Conservation (phyloP, 2,888 invertebrate species). For the Dasysyrphus albostriatus region DNA sequence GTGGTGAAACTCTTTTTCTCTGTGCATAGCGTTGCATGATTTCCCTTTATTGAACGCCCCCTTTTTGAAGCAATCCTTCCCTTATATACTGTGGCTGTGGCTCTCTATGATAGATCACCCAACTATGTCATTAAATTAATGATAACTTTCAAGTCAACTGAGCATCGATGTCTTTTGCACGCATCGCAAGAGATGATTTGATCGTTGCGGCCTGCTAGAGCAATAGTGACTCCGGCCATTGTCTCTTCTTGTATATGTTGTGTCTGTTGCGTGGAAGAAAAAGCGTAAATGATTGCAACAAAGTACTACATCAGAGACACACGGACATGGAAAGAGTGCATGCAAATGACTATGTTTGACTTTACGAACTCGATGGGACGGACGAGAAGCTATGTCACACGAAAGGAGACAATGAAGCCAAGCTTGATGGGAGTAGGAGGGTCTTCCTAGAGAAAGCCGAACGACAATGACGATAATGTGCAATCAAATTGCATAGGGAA, state of each 20-base stretch:
- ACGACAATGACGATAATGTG: constrained; percentile 45
- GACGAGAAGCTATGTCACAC: constrained; percentile 72
- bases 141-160: constrained; percentile 75
- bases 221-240: constrained; percentile 22
- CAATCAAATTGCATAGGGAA: constrained; percentile 68
- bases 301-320: not conserved
- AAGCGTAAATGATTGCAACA: constrained; percentile 71
- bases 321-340: constrained; percentile 38
- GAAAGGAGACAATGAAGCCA: constrained; percentile 57
- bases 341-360: constrained; percentile 69
- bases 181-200: constrained; percentile 63
- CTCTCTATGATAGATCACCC: constrained; percentile 64
- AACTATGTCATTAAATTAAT: constrained; percentile 68
- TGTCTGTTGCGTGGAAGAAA: constrained; percentile 34
- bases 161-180: constrained; percentile 75
- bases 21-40: constrained; percentile 9
- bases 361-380: constrained; percentile 36
- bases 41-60: constrained; percentile 36
- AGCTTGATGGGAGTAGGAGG: constrained; percentile 45
- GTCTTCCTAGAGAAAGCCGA: constrained; percentile 64
- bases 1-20: constrained; percentile 65
- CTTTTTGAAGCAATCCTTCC: constrained; percentile 55
- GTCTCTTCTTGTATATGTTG: not conserved
- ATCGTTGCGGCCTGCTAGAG: not conserved
- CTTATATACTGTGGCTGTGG: constrained; percentile 3